These are phyloP conservation scores for Pteronura brasiliensis DNA, from an alignment of 2,113 vertebrate species.

Conservation along the genomic window DNA sequence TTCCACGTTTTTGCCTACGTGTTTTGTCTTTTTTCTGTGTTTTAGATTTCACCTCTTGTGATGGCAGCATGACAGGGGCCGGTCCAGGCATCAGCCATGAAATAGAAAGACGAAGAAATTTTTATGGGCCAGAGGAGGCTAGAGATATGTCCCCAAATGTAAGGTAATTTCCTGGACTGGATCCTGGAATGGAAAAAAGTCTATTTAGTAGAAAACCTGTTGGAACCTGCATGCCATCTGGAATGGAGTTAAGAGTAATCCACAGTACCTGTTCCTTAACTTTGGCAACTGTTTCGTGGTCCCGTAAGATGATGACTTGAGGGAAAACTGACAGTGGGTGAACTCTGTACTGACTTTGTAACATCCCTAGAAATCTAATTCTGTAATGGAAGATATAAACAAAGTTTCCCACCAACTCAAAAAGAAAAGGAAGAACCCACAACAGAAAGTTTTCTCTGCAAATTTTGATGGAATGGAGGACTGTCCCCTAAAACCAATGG, in stretches of 20 bases:
- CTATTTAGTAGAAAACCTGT: not conserved
- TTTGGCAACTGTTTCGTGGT: not conserved
- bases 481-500: accelerated
- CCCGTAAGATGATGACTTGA: accelerated
- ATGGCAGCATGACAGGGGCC: too few relatives aligned
- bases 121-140: not conserved
- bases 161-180: not conserved
- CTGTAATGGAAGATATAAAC: not conserved
- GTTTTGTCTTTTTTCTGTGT: accelerated
- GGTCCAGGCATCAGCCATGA: not conserved
- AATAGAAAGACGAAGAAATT: not conserved
- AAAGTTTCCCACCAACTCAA: not conserved
- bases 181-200: not conserved
- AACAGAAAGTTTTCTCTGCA: not conserved
- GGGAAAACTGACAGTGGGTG: not conserved
- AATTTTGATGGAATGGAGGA: not conserved
- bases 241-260: not conserved
- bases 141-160: not conserved
- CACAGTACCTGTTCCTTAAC: too few relatives aligned
- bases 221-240: too few relatives aligned
- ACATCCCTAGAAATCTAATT: not conserved
- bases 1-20: accelerated
- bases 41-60: not conserved
- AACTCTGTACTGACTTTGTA: not conserved
- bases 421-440: not conserved